Evolutionary conservation across 2,797 vertebrate genomes (phyloP).

Genomic region (Pangasius djambal): DNA sequence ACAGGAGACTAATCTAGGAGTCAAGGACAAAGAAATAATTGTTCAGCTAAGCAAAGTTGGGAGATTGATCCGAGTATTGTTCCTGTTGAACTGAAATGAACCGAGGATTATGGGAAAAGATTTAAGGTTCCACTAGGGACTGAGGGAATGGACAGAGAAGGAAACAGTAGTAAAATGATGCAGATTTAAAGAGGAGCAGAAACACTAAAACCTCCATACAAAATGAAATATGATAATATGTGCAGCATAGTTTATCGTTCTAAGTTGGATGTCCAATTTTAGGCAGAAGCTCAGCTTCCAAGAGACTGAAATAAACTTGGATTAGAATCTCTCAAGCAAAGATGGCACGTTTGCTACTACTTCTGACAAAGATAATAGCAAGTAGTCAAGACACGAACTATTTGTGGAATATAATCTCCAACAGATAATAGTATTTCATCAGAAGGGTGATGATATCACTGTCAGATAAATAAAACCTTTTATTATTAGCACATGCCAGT

Average conservation of each 20-base stretch:
- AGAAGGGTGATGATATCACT: neutral
- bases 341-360: neutral
- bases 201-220: neutral
- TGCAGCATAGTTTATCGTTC: neutral
- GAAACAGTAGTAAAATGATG: neutral
- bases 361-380: neutral
- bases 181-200: conserved; percentile 1
- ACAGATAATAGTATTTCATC: neutral
- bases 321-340: neutral
- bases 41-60: neutral
- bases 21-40: neutral
- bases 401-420: neutral
- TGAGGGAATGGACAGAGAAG: neutral
- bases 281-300: neutral
- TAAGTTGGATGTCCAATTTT: neutral
- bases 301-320: neutral
- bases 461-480: neutral
- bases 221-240: neutral
- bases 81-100: neutral
- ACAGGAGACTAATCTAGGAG: neutral
- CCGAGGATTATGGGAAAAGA: conserved; percentile 9
- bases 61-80: neutral
- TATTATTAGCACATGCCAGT: neutral
- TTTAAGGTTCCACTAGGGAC: neutral
- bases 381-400: neutral